Percentiles rank a stretch among this genome's conserved stretches.
phyloP scores from a whole-genome alignment of 2,888 invertebrate genomes.

The Drosophila formosana region DNA sequence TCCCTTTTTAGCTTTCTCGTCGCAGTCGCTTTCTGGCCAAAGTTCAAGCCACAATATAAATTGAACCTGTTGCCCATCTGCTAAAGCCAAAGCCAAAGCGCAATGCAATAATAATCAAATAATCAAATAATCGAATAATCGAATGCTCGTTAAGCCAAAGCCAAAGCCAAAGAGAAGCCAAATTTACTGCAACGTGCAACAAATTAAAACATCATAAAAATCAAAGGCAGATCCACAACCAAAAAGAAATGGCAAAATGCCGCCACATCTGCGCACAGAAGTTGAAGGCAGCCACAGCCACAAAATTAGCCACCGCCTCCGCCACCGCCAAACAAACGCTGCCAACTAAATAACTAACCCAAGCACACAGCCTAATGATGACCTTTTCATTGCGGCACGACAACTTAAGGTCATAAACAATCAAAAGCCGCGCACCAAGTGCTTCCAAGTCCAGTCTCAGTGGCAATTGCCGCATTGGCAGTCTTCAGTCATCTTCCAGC shows the following conservation, averaged over 20 bases:
- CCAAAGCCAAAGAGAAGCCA: conserved; percentile 10
- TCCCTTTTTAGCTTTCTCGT: conserved; percentile 24
- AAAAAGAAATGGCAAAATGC: conserved; percentile 54
- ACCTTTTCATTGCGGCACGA: conserved; percentile 83
- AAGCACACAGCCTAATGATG: conserved; percentile 70
- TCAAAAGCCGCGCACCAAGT: conserved; percentile 60
- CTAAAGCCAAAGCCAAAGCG: neutral
- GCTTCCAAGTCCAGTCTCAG: conserved; percentile 28
- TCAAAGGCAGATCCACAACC: conserved; percentile 63
- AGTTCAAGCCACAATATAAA: conserved; percentile 33
- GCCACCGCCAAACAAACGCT: conserved; percentile 5
- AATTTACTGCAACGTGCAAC: conserved; percentile 73
- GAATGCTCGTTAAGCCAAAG: conserved; percentile 36
- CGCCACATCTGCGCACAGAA: conserved; percentile 67
- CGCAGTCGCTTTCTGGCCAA: conserved; percentile 3
- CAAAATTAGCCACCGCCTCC: conserved; percentile 76
- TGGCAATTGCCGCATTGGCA: conserved; percentile 68
- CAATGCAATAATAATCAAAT: conserved; percentile 24
- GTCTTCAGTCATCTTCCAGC: conserved; percentile 35
- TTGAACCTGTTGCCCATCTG: conserved; percentile 62
- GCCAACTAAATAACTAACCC: conserved; percentile 62
- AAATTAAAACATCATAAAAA: conserved; percentile 80
- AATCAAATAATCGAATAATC: conserved; percentile 42
- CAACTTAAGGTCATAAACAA: conserved; percentile 83
- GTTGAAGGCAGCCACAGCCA: conserved; percentile 57